Percentiles rank a stretch among this genome's conserved stretches.
These are phyloP conservation scores for Chunga burmeisteri DNA, from an alignment of 2,113 vertebrate species.

Conservation along the genomic window DNA sequence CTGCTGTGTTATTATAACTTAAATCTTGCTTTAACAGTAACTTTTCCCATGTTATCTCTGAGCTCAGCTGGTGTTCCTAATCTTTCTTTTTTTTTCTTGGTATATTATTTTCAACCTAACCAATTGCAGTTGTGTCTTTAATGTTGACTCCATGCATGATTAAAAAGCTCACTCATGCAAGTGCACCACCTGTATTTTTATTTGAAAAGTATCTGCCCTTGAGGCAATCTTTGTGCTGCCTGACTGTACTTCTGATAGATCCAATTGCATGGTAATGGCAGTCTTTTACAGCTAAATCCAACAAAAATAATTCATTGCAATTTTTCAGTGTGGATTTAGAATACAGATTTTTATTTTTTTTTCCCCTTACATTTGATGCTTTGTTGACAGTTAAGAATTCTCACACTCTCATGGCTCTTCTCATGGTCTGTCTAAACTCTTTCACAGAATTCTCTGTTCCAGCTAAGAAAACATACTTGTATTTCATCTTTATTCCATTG, in stretches of 20 bases:
- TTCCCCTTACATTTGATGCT: background rate
- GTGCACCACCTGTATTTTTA: background rate
- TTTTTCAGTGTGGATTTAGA: background rate
- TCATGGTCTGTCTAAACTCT: background rate
- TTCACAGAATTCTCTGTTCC: background rate
- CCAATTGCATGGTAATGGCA: background rate
- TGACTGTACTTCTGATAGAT: background rate
- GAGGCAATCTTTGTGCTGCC: slow-evolving; percentile 6
- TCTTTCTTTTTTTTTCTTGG: background rate
- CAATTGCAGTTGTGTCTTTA: background rate
- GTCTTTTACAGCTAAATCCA: background rate
- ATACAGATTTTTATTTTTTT: background rate
- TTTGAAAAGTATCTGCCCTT: background rate
- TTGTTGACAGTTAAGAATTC: background rate
- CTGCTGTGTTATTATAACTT: background rate
- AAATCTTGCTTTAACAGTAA: background rate
- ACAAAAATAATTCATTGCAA: background rate
- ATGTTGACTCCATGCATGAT: background rate
- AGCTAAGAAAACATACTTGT: background rate
- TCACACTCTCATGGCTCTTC: background rate
- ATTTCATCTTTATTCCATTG: background rate
- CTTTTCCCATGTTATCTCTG: background rate
- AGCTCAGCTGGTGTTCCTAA: slow-evolving; percentile 34
- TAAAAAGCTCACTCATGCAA: background rate
- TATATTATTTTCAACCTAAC: background rate